phyloP scores from a whole-genome alignment of 1,140 invertebrate species.

The Apis dorsata region DNA sequence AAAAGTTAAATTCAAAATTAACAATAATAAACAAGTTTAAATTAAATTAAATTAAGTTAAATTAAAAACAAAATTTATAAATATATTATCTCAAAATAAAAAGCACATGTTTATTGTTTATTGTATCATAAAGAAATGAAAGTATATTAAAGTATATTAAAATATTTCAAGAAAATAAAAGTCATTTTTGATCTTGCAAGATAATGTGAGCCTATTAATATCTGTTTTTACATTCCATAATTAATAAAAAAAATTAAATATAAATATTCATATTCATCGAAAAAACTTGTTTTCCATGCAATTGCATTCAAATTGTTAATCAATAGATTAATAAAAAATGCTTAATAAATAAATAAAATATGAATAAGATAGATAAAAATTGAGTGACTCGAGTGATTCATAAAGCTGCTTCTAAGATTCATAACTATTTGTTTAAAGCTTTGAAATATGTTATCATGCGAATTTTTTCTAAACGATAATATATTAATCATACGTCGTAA shows the following conservation, averaged over 20 bases:
- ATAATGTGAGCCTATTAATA: background rate
- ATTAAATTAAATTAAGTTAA: background rate
- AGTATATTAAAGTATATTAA: background rate
- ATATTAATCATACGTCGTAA: conserved; percentile 25
- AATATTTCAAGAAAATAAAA: conserved; percentile 12
- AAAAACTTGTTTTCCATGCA: background rate
- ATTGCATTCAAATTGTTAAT: background rate
- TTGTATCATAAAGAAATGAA: conserved; percentile 2
- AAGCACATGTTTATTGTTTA: background rate
- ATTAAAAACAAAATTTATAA: background rate
- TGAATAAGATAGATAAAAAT: background rate
- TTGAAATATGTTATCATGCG: background rate
- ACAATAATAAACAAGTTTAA: background rate
- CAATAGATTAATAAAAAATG: background rate
- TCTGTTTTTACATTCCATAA: background rate
- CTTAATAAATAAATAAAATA: background rate
- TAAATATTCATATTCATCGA: background rate
- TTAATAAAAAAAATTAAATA: background rate
- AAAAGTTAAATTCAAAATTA: background rate
- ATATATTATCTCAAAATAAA: background rate
- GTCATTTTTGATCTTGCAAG: conserved; percentile 22
- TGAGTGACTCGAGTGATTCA: background rate
- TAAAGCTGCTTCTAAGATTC: background rate
- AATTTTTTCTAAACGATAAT: background rate
- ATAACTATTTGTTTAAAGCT: background rate